A percentile compares a stretch with the other conserved stretches of the same genome.
Evolutionary conservation across 1,140 invertebrate species (phyloP).

Genomic region (Drosophila quadrilineata): DNA sequence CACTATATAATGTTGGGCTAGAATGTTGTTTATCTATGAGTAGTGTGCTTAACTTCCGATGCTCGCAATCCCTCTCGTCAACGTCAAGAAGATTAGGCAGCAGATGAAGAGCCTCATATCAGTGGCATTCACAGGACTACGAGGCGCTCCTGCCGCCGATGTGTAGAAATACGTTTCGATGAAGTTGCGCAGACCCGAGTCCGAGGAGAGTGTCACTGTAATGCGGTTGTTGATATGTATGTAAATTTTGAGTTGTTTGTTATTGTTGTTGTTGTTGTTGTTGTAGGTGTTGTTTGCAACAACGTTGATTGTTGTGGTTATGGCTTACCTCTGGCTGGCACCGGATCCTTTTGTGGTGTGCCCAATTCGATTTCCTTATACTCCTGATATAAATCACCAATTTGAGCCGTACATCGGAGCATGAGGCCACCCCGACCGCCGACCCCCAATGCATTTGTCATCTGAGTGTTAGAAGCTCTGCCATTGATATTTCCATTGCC

Average conservation of each 20-base stretch:
- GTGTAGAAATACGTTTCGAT: conserved; percentile 63
- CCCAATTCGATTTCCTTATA: conserved; percentile 82
- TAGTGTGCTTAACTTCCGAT: conserved; percentile 49
- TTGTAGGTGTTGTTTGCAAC: conserved; percentile 9
- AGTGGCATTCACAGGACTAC: background rate
- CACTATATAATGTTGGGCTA: conserved; percentile 24
- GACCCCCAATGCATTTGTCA: conserved; percentile 45
- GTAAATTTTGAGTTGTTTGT: conserved; percentile 10
- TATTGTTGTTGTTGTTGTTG: conserved; percentile 1
- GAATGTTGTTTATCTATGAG: conserved; percentile 24
- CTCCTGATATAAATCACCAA: conserved; percentile 83
- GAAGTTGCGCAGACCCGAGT: conserved; percentile 53
- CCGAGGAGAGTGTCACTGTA: conserved; percentile 69
- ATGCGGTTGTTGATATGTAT: conserved; percentile 31
- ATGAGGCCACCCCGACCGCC: conserved; percentile 76
- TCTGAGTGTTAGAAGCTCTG: conserved; percentile 32
- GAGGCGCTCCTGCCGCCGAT: conserved; percentile 24
- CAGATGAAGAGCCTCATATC: conserved; percentile 2
- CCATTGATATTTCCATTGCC: conserved; percentile 43
- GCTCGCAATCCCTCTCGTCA: conserved; percentile 30
- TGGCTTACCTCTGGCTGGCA: conserved; percentile 83
- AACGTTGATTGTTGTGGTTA: conserved; percentile 40
- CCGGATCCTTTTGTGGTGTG: conserved; percentile 82
- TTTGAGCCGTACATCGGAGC: conserved; percentile 83
- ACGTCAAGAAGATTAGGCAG: conserved; percentile 22